Evolutionary conservation across 2,888 invertebrate species (phyloP), one percentile per base, ranked within the genome.

Genomic region (Oegoconia quadripuncta): DNA sequence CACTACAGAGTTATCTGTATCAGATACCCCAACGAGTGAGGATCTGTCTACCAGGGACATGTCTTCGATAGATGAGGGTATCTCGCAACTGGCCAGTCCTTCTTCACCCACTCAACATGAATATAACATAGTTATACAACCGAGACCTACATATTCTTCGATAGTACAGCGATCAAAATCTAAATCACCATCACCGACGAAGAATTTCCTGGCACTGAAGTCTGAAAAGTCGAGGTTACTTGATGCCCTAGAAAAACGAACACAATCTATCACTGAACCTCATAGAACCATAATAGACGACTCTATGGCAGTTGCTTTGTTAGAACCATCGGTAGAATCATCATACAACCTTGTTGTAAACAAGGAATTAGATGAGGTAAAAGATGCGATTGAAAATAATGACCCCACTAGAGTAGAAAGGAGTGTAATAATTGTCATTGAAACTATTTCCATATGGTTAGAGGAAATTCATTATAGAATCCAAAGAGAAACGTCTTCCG

Each of bases 391-490:
- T 8, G 79, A 89, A 33, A 78, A 70, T 44, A 87, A 89, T 25
- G 90, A 93, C 63, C 78, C 88, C 2, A 71, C 79, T 1, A 74
- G 89, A 9, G 89, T 93, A 26, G 93, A 95, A 69, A 91, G 90
- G 53, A 92, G 91, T 27, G 88, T 95, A 8, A 90, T 94, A 7
- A 91, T 92, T 14, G 91, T 95, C 0, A 92, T 95, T 31, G 94
- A 95, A 72, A 93, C 92, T 0, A 93, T 96, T 27, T 94, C 95
- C 0, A 92, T 92, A 9, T 95, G 95, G 94, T 70, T 96, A 28
- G 94, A 96, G 78, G 94, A 93, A 16, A 94, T 96, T 42, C 95
- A 95, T 65, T 95, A 95, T 52, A 90, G 92, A 55, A 93, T 95
- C 31, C 92, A 82, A 42, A 70, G 61, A 53, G 68, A 79, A 44